Percentiles rank a stretch among this genome's conserved stretches.
Conservation (phyloP, 2,797 vertebrate species). For the Cheirogaleus major region DNA sequence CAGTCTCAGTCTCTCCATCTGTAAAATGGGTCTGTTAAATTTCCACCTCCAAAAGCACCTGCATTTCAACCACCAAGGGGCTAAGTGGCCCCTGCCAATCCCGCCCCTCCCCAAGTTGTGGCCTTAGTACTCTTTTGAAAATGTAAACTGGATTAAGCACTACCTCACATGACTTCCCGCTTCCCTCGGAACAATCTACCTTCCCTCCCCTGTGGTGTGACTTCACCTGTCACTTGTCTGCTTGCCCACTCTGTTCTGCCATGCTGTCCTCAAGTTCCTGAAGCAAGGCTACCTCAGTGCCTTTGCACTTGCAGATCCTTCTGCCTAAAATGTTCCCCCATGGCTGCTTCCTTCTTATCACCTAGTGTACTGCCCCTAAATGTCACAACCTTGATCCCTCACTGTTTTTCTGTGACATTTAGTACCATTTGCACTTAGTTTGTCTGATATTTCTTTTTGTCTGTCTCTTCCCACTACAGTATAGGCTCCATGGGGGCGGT, state of each 20-base stretch:
- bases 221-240: not conserved
- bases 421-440: not conserved
- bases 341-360: not conserved
- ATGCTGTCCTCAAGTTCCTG: not conserved
- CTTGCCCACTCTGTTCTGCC: not conserved
- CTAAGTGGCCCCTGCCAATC: not conserved
- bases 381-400: not conserved
- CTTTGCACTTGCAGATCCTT: not conserved
- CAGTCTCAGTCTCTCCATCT: not conserved
- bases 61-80: not conserved
- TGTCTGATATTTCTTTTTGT: not conserved
- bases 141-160: not conserved
- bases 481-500: no score
- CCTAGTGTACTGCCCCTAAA: not conserved
- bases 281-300: not conserved
- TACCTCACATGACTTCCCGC: not conserved
- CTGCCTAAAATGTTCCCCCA: not conserved
- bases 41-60: not conserved
- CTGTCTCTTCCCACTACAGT: not conserved
- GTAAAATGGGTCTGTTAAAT: not conserved
- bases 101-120: accelerated
- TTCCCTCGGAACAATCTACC: not conserved
- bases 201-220: accelerated
- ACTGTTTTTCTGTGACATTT: not conserved
- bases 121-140: not conserved